Base-by-base conservation (phyloP, 2,888 invertebrate genomes). In the Melieria picta region DNA sequence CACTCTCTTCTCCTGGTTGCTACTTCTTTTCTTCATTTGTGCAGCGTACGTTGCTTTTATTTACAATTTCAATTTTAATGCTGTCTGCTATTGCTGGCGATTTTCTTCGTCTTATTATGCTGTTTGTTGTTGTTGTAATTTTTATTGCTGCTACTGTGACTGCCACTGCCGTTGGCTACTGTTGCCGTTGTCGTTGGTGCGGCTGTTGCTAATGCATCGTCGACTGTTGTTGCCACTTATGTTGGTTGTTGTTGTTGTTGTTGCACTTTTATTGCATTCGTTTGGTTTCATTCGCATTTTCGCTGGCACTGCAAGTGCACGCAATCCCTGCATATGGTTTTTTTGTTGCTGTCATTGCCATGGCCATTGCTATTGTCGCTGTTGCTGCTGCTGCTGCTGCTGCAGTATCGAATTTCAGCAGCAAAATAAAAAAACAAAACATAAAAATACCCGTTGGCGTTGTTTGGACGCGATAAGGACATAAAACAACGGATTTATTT, bases 11-110 rank as follows among this genome's bases (percentile, higher is more conserved):
- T 58, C n/a, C 1, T 9, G 6, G 10, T 58, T 42, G 42, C 5
- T 58, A 43, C 16, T 10, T 42, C 10, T 56, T 11, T 50, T 67
- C 43, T 50, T 50, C 42, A 61, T 67, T 7, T 16, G 5, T 13
- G 42, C 30, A 30, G 30, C 30, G 30, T 30, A 2, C 30, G 2
- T 30, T 30, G 30, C 3, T 30, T 30, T 30, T 66, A 66, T 66
- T 67, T 61, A 60, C 60, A 45, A 60, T 60, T 61, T 67, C 60
- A 67, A 61, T 67, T 67, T 60, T 67, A 67, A 67, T 52, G 45
- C 48, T 67, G 13, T 52, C 60, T 61, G 67, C 56, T 56, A 30
- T 52, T 6, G 47, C 58, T 47, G 58, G n/a, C 47, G 48, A 10
- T 30, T 61, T 58, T 65, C 45, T 68, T 13, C 9, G 11, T 50